phyloP scores from a whole-genome alignment of 2,888 invertebrate species.

The Synergus laeviventris region DNA sequence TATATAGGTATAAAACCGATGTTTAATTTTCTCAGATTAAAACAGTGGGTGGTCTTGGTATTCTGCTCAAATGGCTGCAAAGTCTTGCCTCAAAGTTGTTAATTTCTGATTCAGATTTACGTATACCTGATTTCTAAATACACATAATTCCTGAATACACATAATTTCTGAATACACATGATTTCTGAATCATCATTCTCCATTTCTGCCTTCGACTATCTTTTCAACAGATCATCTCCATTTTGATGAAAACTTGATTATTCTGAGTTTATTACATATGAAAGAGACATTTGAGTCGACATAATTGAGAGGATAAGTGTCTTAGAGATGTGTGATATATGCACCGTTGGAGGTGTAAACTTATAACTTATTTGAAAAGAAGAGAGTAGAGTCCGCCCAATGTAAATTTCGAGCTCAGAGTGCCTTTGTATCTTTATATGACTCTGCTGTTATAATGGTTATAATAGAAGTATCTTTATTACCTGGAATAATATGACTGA shows the following conservation, averaged over 20 bases:
- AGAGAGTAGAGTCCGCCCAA: background rate
- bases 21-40: constrained; percentile 23
- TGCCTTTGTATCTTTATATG: constrained; percentile 5
- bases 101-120: constrained; percentile 17
- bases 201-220: background rate
- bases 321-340: constrained; percentile 17
- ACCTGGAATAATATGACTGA: constrained; percentile 42
- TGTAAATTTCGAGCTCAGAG: constrained; percentile 4
- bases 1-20: background rate
- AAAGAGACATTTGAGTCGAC: background rate
- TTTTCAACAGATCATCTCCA: background rate
- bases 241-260: background rate
- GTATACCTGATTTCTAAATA: background rate
- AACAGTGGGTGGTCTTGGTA: constrained; percentile 36
- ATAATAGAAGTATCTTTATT: constrained; percentile 64
- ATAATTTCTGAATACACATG: background rate
- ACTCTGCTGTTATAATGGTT: constrained; percentile 3
- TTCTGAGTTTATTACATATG: background rate
- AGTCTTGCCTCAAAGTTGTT: background rate
- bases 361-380: background rate
- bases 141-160: background rate
- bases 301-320: constrained; percentile 32
- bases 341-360: background rate
- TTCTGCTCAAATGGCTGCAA: constrained; percentile 7
- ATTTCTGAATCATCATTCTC: background rate